Evolutionary conservation across 2,797 vertebrate species (phyloP).

Genomic region (Miichthys miiuy): DNA sequence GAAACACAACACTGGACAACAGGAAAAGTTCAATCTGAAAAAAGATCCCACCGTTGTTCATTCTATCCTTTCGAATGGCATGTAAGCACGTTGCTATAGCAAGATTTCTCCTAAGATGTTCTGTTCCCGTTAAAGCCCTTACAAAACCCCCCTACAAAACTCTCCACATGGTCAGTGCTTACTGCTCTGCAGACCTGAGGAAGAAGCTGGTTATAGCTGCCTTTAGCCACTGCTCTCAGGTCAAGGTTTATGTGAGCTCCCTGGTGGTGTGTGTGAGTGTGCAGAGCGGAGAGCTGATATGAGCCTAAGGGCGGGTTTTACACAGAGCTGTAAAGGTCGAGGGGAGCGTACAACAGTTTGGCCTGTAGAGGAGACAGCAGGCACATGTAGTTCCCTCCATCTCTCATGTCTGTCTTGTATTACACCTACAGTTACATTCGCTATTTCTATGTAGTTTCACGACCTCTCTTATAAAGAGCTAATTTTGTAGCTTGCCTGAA

Average conservation of each 20-base stretch:
- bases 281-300: slow-evolving; percentile 35
- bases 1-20: slow-evolving; percentile 11
- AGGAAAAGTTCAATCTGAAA: slow-evolving; percentile 4
- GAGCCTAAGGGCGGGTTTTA: slow-evolving; percentile 58
- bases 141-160: background rate
- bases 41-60: background rate
- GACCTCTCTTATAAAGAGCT: background rate
- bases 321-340: slow-evolving; percentile 66
- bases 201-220: slow-evolving; percentile 43
- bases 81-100: background rate
- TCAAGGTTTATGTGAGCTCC: slow-evolving; percentile 59
- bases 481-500: background rate
- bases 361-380: slow-evolving; percentile 35
- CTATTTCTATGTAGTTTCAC: slow-evolving; percentile 13
- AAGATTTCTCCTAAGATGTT: background rate
- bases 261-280: slow-evolving; percentile 31
- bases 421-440: background rate
- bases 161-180: slow-evolving; percentile 29
- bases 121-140: slow-evolving; percentile 2
- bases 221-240: slow-evolving; percentile 50
- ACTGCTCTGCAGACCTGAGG: slow-evolving; percentile 17
- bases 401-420: background rate
- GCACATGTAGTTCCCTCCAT: slow-evolving; percentile 10
- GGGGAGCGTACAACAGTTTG: slow-evolving; percentile 42
- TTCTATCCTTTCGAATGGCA: slow-evolving; percentile 13